Percentiles rank a stretch among this genome's conserved stretches.
These are phyloP conservation scores for Lochmaea capreae DNA, from an alignment of 2,888 invertebrate genomes.

Conservation along the genomic window DNA sequence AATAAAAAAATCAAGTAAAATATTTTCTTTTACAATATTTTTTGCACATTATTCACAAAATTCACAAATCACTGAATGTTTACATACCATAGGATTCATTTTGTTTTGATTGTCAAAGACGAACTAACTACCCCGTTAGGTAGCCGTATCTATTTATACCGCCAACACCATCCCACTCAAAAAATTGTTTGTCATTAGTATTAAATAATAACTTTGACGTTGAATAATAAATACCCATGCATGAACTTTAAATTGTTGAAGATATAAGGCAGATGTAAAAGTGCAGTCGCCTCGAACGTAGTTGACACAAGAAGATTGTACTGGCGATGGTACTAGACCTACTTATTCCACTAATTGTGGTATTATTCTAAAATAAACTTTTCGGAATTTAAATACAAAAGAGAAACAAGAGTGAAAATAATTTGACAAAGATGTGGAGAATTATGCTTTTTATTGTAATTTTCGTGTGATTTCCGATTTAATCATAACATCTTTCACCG, in stretches of 20 bases:
- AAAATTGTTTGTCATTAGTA: slow-evolving; percentile 30
- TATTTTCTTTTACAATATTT: no score
- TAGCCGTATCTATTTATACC: slow-evolving; percentile 7
- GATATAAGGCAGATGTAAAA: slow-evolving; percentile 37
- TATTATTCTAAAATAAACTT: neutral
- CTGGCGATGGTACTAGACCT: slow-evolving; percentile 20
- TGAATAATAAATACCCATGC: slow-evolving; percentile 45
- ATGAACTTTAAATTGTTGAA: slow-evolving; percentile 51
- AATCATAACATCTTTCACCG: no score
- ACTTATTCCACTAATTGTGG: neutral
- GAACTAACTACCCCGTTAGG: slow-evolving; percentile 11
- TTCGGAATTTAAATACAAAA: no score
- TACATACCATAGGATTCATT: slow-evolving; percentile 16
- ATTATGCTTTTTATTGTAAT: no score
- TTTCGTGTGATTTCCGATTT: no score
- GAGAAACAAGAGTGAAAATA: no score
- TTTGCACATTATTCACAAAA: neutral
- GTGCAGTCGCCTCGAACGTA: slow-evolving; percentile 33
- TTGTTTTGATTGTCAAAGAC: neutral
- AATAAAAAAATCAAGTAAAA: no score
- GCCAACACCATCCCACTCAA: slow-evolving; percentile 10
- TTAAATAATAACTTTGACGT: slow-evolving; percentile 48
- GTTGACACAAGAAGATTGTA: slow-evolving; percentile 3
- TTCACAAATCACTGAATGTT: neutral
- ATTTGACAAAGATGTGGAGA: no score